Percentiles rank a stretch among this genome's conserved stretches.
These are phyloP conservation scores for Pseudonaja textilis DNA, from an alignment of 2,113 vertebrate species.

Conservation along the genomic window DNA sequence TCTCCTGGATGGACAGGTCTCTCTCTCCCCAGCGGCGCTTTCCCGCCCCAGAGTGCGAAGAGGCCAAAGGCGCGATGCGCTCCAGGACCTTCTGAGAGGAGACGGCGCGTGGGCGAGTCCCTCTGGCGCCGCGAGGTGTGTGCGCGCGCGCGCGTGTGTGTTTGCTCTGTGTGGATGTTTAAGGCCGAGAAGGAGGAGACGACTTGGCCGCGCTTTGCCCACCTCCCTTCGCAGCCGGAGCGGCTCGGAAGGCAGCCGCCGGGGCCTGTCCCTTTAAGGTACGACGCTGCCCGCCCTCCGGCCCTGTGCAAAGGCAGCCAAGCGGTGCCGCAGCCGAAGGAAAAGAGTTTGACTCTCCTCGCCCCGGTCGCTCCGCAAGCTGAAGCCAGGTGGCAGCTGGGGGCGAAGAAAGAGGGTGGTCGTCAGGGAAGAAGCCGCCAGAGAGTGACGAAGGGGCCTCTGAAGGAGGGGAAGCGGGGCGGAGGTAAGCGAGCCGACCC, in stretches of 20 bases:
- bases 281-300: conserved; percentile 46
- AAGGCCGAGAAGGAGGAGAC: conserved; percentile 4
- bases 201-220: no score
- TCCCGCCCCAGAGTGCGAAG: not conserved
- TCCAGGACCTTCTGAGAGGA: not conserved
- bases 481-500: no score
- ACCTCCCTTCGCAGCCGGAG: conserved; percentile 1
- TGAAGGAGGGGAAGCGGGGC: rapidly evolving
- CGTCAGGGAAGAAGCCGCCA: not conserved
- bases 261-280: conserved; percentile 53
- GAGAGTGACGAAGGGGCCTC: not conserved
- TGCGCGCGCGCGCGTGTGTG: not conserved
- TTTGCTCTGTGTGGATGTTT: not conserved
- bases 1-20: not conserved
- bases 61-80: not conserved
- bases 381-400: not conserved
- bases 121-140: not conserved
- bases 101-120: not conserved
- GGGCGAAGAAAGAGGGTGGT: not conserved
- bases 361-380: not conserved
- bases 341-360: not conserved
- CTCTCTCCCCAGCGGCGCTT: not conserved
- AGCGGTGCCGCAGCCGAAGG: conserved; percentile 8
- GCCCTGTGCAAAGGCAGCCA: conserved; percentile 5
- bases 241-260: conserved; percentile 28